Base-by-base conservation (phyloP, 2,888 invertebrate genomes). In the Elysia crispata region DNA sequence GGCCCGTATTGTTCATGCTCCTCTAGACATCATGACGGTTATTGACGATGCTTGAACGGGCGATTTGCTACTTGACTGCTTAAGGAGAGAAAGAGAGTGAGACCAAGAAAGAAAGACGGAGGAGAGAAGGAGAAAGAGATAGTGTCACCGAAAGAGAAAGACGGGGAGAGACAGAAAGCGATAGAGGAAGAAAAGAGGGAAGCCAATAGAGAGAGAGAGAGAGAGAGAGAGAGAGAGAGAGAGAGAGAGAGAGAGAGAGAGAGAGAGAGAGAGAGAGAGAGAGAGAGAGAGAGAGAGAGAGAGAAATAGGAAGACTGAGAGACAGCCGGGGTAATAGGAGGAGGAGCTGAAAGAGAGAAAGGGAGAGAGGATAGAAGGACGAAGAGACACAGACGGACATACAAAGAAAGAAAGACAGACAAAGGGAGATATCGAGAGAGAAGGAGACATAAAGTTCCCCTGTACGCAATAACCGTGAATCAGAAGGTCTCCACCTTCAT, bases 261-360 rank as follows among this genome's bases (percentile, higher is more conserved):
- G 25, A 60, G 60, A 57, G 49, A 60, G 41, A 31, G 60, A 70
- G 57, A 54, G 33, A 70, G 31, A 77, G 70, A 77, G 41, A 41
- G 13, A 70, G 74, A 57, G 30, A 60, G 15, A 60, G 70, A 62
- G n/a, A 64, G 41, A 69, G n/a, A 54, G 28, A 25, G 25, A 60
- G 60, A 77, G 33, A 60, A 57, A 60, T n/a, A 33, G 33, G 33
- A 8, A 25, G 20, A n/a, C 18, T 6, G 31, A 54, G n/a, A n/a
- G n/a, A n/a, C n/a, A n/a, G n/a, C n/a, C n/a, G n/a, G 66, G 57
- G 31, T 30, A 20, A 60, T 31, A 57, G 49, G 31, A 25, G 23
- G 60, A 70, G 57, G 57, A 28, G 60, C 23, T 70, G 70, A 77
- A 25, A 41, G 13, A 70, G 74, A 57, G 30, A 60, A 11, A 60